phyloP scores from a whole-genome alignment of 2,797 vertebrate species.

The Phrynocephalus vlangalii region DNA sequence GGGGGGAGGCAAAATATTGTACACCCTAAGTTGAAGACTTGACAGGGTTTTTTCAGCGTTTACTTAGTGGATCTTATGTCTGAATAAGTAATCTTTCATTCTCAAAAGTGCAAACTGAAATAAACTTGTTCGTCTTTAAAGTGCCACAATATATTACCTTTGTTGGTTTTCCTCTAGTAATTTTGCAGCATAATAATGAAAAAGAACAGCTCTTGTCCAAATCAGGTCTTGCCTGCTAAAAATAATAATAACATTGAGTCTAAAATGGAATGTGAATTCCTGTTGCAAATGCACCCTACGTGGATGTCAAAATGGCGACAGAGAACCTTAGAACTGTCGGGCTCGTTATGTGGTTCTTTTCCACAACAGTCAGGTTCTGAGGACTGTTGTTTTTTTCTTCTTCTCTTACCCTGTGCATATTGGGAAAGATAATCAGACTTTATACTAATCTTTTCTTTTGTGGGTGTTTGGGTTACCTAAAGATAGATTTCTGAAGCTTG shows the following conservation, averaged over 20 bases:
- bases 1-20: too few relatives aligned
- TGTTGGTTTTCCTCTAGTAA: too few relatives aligned
- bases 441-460: constrained; percentile 39
- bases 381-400: background rate
- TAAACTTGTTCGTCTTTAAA: too few relatives aligned
- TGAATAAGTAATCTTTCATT: too few relatives aligned
- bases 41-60: too few relatives aligned
- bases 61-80: too few relatives aligned
- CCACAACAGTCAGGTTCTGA: background rate
- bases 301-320: background rate
- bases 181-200: too few relatives aligned
- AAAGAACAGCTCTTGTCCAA: background rate
- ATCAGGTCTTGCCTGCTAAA: background rate
- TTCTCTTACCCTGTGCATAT: background rate
- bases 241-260: background rate
- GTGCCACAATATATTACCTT: too few relatives aligned
- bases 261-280: background rate
- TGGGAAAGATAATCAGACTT: constrained; percentile 19
- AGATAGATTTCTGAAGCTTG: constrained; percentile 51
- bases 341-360: background rate
- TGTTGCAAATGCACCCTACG: background rate
- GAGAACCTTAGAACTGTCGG: background rate
- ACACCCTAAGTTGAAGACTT: too few relatives aligned
- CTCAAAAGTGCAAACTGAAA: too few relatives aligned
- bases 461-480: constrained; percentile 40